phyloP scores from a whole-genome alignment of 2,113 vertebrate species.

The Dendropsophus ebraccatus region DNA sequence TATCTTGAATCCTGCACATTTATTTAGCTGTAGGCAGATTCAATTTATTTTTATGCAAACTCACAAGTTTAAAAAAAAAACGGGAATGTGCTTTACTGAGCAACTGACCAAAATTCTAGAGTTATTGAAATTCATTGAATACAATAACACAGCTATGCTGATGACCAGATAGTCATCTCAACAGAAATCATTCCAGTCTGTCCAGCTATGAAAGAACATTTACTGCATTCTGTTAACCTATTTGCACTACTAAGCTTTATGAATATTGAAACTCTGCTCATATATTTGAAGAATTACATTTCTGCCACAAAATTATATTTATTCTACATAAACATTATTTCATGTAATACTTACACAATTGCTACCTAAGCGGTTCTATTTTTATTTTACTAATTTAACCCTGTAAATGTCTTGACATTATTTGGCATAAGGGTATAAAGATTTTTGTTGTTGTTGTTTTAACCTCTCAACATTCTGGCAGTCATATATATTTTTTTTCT shows the following conservation, averaged over 20 bases:
- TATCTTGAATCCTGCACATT: constrained; percentile 8
- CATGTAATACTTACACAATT: neutral
- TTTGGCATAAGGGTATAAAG: no score
- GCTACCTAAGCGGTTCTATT: neutral
- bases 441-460: no score
- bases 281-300: neutral
- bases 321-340: neutral
- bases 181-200: neutral
- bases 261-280: constrained; percentile 1
- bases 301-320: neutral
- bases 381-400: neutral
- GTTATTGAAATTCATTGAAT: neutral
- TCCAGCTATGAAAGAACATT: neutral
- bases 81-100: neutral
- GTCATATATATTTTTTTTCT: no score
- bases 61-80: neutral
- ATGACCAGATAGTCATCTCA: neutral
- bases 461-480: no score
- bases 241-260: constrained; percentile 1
- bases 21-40: constrained; percentile 7
- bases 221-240: neutral
- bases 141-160: neutral
- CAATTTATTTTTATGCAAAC: constrained; percentile 12
- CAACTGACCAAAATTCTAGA: neutral
- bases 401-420: no score